These are phyloP conservation scores for Craniophora ligustri DNA, from an alignment of 2,888 invertebrate species.

Conservation along the genomic window DNA sequence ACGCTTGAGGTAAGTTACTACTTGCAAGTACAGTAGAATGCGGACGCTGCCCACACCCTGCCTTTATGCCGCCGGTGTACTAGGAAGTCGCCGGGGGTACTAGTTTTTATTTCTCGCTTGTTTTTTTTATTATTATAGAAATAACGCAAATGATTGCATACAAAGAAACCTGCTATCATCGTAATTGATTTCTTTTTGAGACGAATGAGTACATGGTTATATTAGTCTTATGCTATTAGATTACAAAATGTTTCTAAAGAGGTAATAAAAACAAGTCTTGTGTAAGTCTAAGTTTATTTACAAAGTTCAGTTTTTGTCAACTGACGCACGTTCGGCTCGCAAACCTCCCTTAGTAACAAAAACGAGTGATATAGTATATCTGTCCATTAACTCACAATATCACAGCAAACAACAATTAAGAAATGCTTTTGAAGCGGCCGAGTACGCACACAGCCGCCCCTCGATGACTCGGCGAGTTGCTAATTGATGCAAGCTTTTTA, in stretches of 20 bases:
- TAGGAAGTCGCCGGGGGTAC: constrained; percentile 73
- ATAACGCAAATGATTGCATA: too few species aligned
- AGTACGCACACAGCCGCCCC: constrained; percentile 70
- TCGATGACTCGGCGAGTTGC: constrained; percentile 81
- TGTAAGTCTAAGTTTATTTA: constrained; percentile 82
- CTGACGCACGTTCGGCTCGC: constrained; percentile 67
- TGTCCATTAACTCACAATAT: constrained; percentile 87
- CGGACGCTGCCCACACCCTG: constrained; percentile 82
- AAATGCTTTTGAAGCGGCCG: constrained; percentile 80
- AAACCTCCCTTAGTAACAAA: constrained; percentile 72
- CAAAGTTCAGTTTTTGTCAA: constrained; percentile 75
- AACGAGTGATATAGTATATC: constrained; percentile 75
- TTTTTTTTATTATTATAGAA: constrained; percentile 30
- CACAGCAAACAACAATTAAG: constrained; percentile 88
- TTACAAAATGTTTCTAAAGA: not conserved
- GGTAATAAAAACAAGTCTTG: constrained; percentile 40
- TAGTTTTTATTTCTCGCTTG: constrained; percentile 55
- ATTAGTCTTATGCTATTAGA: not conserved
- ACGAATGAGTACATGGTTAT: not conserved
- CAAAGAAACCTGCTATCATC: not conserved
- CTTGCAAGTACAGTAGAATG: constrained; percentile 79
- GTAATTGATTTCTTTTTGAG: constrained; percentile 5
- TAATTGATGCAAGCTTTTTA: constrained; percentile 83
- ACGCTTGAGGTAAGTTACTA: constrained; percentile 63
- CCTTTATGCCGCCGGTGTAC: constrained; percentile 64